Base-by-base conservation (phyloP, 2,113 vertebrate species). In the Sorex araneus region DNA sequence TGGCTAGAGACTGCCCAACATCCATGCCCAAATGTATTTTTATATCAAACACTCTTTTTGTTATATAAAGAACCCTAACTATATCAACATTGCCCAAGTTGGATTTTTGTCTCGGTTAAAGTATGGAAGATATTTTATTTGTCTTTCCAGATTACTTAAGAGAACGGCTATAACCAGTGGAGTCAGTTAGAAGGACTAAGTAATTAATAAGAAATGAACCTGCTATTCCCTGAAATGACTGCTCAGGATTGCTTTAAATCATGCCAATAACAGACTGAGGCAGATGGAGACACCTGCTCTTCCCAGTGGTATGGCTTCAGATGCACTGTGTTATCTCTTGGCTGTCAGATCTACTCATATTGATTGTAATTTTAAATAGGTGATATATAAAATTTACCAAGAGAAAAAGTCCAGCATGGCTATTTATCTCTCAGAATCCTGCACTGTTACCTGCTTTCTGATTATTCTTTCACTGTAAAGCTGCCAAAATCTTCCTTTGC, bases 151-250 rank as follows among this genome's bases (percentile, higher is more conserved):
- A 74, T 11, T 27, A 54, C 45, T 84, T 92, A 28, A 54, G 45
- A 90, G 19, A 92, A 45, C 19, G 28, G 40, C 47, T 63, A 34
- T 75, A 83, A 85, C 34, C 40, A 86, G 30, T 15, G 69, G 69
- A 95, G 66, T 21, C 64, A 87, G 57, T 85, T 92, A 91, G 71
- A 50, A 85, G 67, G 78, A 67, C 64, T 76, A 64, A 40, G 91
- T 75, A 78, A 95, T 95, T 93, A 90, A 73, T 87, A 94, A 75
- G 69, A 50, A 90, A 67, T 66, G 75, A 30, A 64, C 63, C 28
- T 43, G 30, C 54, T 67, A 76, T 54, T 79, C 82, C 43, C 77
- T 85, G 70, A 79, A 94, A 92, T 85, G 92, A 81, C 92, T 95
- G 78, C 77, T 43, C 50, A 64, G 54, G 34, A 34, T 63, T 34